Conservation (phyloP, 2,888 invertebrate species). For the Encarsia formosa region DNA sequence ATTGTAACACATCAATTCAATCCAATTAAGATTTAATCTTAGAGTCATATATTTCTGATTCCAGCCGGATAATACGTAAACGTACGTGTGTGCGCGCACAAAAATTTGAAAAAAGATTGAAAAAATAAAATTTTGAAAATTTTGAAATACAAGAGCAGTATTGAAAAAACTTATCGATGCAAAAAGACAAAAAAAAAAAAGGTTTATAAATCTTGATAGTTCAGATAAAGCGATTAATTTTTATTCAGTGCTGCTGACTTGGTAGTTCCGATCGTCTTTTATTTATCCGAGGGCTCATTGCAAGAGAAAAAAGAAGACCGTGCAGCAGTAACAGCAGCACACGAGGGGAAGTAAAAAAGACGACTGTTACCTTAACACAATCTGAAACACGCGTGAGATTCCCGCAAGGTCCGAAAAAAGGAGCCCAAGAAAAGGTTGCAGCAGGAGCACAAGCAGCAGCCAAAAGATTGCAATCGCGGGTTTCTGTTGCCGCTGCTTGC, state of each 20-base stretch:
- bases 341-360: conserved; percentile 5
- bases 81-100: no score
- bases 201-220: no score
- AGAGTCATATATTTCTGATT: conserved; percentile 11
- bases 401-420: conserved; percentile 23
- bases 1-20: conserved; percentile 26
- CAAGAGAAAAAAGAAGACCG: no score
- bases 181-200: no score
- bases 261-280: no score
- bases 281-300: no score
- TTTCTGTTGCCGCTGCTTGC: no score
- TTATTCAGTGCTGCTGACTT: background rate
- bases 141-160: no score
- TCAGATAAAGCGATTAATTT: no score
- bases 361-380: conserved; percentile 13
- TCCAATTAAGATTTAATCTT: conserved; percentile 26
- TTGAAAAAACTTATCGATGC: no score
- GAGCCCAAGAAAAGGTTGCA: conserved; percentile 11
- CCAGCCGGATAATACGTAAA: conserved; percentile 10
- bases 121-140: no score
- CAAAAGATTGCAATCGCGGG: conserved; percentile 24
- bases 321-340: conserved; percentile 1
- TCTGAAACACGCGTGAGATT: conserved; percentile 27
- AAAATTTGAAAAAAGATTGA: no score
- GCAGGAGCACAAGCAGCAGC: background rate